Evolutionary conservation across 2,797 vertebrate species (phyloP), one percentile per base, ranked within the genome.

Genomic region (Amblyraja radiata): DNA sequence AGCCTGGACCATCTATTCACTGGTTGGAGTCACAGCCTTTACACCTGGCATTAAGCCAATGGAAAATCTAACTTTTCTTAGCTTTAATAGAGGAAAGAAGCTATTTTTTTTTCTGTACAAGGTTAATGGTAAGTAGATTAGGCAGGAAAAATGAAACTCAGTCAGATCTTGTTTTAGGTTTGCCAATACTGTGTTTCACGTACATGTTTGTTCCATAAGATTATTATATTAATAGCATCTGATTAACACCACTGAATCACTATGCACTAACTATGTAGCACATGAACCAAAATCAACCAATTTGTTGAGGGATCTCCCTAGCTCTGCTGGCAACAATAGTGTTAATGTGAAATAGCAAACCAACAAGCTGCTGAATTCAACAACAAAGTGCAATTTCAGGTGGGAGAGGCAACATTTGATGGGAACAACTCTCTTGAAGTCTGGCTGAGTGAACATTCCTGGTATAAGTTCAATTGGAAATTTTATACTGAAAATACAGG

Each of bases 401-500:
- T 61, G 63, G 32, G 4, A 88, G 7, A 68, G n/a, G 63, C 61
- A 86, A 32, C 1, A 14, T 28, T 54, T 65, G 61, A 36, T 88
- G 63, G 36, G 61, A 65, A 63, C 28, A 28, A 86, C 25, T 88
- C 36, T 7, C n/a, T 3, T 11, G 21, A 68, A 88, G 2, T 32
- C 61, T 32, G 18, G 18, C 61, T 88, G n/a, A 13, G 9, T 36
- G 28, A 88, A 88, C 61, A 68, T 65, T 65, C 63, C 61, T 65
- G 63, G 63, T 18, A 68, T 18, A 1, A n/a, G 63, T 88, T 36
- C 63, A 68, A 88, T 2, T 88, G 84, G 65, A 88, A 36, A 32
- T 68, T 36, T 65, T 18, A 88, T n/a, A 86, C 63, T 88, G 84
- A 88, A 88, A 88, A 36, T 68, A 79, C 36, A 68, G n/a, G 61